phyloP scores from a whole-genome alignment of 2,888 invertebrate genomes.

The Nysson spinosus region DNA sequence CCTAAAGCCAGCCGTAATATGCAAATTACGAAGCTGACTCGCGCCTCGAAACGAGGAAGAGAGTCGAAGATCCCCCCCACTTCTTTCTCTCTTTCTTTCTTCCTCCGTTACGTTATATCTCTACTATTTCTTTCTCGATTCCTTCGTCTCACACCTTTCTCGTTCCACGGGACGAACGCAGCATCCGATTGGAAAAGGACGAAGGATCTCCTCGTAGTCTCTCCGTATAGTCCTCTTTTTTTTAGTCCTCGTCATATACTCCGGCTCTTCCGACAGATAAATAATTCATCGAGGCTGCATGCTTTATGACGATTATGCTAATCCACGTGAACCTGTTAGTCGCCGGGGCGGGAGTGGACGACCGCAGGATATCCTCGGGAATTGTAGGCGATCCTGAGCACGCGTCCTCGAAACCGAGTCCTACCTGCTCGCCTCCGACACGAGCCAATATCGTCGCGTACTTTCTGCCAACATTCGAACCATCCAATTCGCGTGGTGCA shows the following conservation, averaged over 20 bases:
- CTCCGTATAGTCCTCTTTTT: conserved; percentile 20
- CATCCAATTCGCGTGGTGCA: no score
- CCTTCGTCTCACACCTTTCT: conserved; percentile 34
- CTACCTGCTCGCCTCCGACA: conserved; percentile 13
- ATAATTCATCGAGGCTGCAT: conserved; percentile 76
- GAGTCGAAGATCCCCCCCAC: conserved; percentile 52
- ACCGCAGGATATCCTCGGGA: conserved; percentile 36
- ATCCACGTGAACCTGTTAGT: conserved; percentile 75
- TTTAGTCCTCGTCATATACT: conserved; percentile 13
- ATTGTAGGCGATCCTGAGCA: conserved; percentile 53
- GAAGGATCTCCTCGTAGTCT: conserved; percentile 5
- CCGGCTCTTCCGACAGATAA: conserved; percentile 71
- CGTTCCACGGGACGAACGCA: conserved; percentile 12
- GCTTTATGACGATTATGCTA: conserved; percentile 77
- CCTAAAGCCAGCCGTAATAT: conserved; percentile 71
- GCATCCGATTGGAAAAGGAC: conserved; percentile 2
- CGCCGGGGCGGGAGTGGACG: conserved; percentile 55
- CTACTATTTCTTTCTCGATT: no score
- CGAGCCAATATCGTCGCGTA: no score
- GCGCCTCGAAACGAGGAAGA: conserved; percentile 66
- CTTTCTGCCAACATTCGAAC: no score
- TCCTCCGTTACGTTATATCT: no score
- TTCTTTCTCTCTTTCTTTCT: conserved; percentile 45
- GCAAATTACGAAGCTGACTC: conserved; percentile 70
- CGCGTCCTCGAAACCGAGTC: conserved; percentile 35